These are phyloP conservation scores for Tiliacea aurago DNA, from an alignment of 2,888 invertebrate genomes.

Conservation along the genomic window DNA sequence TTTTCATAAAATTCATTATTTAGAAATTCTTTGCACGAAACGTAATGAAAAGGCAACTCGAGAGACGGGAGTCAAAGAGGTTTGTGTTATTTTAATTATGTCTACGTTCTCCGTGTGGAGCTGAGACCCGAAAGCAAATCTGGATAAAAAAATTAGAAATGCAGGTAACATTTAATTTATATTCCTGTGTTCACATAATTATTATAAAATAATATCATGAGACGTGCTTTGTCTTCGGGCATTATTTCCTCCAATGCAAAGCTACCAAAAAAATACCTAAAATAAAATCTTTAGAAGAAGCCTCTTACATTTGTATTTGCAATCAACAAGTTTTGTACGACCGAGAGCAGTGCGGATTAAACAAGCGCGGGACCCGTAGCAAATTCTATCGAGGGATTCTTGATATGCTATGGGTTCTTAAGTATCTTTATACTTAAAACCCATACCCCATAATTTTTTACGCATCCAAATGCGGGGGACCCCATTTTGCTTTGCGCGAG, in stretches of 20 bases:
- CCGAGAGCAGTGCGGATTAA: too few species aligned
- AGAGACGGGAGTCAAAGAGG: conserved; percentile 27
- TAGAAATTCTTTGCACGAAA: conserved; percentile 31
- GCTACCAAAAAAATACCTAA: neutral
- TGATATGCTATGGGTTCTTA: too few species aligned
- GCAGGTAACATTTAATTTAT: neutral
- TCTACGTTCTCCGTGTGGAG: neutral
- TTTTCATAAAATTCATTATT: conserved; percentile 25
- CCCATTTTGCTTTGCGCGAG: too few species aligned
- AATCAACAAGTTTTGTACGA: neutral
- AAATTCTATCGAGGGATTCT: too few species aligned
- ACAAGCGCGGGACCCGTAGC: too few species aligned
- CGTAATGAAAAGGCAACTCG: conserved; percentile 41
- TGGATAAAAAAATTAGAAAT: too few species aligned
- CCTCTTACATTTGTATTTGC: neutral
- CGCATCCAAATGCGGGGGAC: too few species aligned
- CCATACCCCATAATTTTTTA: too few species aligned
- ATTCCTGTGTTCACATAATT: neutral
- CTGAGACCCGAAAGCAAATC: neutral
- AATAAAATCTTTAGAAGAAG: neutral
- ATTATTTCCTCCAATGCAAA: neutral
- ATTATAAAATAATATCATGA: neutral
- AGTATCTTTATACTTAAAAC: too few species aligned
- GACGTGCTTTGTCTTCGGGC: neutral
- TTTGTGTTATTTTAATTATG: conserved; percentile 29